Conservation (phyloP, 2,113 vertebrate species). For the Ginglymostoma cirratum region DNA sequence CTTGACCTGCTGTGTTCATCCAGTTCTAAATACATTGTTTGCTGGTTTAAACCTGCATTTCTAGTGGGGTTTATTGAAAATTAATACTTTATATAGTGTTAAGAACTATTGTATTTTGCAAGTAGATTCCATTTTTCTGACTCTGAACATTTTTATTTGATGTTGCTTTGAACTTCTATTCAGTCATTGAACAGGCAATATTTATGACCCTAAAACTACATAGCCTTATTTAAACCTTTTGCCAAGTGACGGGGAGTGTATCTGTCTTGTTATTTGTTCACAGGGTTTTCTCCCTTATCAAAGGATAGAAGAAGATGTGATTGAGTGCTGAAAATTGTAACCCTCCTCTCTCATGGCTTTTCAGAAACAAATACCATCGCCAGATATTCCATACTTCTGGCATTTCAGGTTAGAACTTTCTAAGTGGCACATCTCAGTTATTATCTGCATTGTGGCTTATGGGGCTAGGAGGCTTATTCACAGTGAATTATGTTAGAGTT, state of each 20-base stretch:
- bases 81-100: background rate
- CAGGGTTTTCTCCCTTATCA: background rate
- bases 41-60: background rate
- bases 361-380: background rate
- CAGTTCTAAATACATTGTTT: background rate
- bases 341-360: background rate
- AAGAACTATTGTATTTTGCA: background rate
- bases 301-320: background rate
- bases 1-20: too few species aligned
- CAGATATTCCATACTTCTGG: background rate
- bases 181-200: background rate
- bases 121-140: background rate
- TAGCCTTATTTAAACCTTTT: background rate
- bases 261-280: background rate
- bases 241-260: background rate
- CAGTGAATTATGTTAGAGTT: background rate
- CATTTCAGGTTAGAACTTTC: background rate
- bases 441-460: background rate
- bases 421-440: background rate
- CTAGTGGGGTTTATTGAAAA: background rate
- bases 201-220: background rate
- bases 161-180: background rate
- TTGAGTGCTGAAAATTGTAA: background rate
- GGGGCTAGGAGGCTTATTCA: background rate
- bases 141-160: background rate